Base-by-base conservation (phyloP, 1,140 invertebrate genomes). In the Drosophila parvula region DNA sequence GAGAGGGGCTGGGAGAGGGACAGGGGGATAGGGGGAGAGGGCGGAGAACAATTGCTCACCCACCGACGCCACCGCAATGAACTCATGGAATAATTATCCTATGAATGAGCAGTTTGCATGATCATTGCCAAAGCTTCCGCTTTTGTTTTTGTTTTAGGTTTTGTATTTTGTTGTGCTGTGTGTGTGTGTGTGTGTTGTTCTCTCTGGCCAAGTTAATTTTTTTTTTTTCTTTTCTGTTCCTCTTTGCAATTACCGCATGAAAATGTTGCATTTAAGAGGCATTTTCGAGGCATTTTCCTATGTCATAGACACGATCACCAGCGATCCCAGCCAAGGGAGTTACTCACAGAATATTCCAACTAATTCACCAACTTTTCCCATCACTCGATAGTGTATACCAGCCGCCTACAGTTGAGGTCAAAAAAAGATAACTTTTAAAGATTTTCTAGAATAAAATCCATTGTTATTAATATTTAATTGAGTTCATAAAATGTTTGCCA, bases 31-130 rank as follows among this genome's bases (percentile, higher is more conserved):
- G n/a, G 3, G 27, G n/a, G 28, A 47, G 27, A 38, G 59, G 36
- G 44, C 5, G 22, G 30, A 45, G 58, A 70, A 71, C 69, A 71
- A 73, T 73, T 73, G 69, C 69, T 73, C 69, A 73, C 67, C 74
- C 62, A 51, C 68, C 70, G 56, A 60, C 55, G 68, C 45, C 68
- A 61, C 40, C 74, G 56, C 67, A 73, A 79, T 85, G 81, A 85
- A 84, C 84, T 89, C 84, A 88, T 88, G 84, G 84, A 88, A 88
- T 88, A 88, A 88, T 88, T 89, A 88, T 88, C 84, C 84, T 84
- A 88, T 89, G 84, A 88, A 88, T 84, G 84, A 88, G 84, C 84
- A 88, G 84, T 84, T 88, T 88, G 84, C 84, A 88, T 88, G 84
- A 88, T 88, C 84, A 88, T 88, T 88, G 84, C 84, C 84, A 84